Conservation (phyloP, 2,113 vertebrate species). For the Columba janthina region DNA sequence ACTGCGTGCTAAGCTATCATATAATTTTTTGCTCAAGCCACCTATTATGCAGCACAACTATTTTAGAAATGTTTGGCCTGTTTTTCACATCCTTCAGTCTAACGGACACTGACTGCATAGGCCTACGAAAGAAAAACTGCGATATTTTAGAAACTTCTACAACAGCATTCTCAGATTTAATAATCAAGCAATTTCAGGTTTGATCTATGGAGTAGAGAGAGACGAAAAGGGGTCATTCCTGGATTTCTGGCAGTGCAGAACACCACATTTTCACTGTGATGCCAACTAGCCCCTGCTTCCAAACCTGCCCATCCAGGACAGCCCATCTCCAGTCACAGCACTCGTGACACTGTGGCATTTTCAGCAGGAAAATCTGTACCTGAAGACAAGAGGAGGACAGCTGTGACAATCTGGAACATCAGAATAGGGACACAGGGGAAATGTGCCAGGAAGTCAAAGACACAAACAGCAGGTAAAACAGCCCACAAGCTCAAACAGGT, state of each 20-base stretch:
- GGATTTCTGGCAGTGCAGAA: background rate
- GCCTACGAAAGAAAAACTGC: background rate
- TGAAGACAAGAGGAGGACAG: background rate
- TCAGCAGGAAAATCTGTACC: background rate
- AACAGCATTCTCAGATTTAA: background rate
- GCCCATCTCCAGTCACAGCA: background rate
- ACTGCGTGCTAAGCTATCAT: background rate
- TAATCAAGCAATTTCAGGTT: background rate
- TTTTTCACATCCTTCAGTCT: background rate
- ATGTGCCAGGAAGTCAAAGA: background rate
- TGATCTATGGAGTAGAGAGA: background rate
- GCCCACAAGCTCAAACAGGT: background rate
- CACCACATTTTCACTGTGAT: background rate
- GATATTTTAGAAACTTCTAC: background rate
- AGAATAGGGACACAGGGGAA: background rate
- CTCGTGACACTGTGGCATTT: rapidly evolving
- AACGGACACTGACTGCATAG: background rate
- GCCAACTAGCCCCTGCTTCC: background rate
- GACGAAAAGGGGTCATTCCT: background rate
- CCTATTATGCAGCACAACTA: background rate
- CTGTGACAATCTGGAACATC: background rate
- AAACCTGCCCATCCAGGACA: background rate
- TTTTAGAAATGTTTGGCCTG: background rate
- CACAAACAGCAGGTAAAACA: background rate
- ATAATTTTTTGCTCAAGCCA: constrained; percentile 5